phyloP scores from a whole-genome alignment of 2,113 vertebrate genomes.

The Rafetus swinhoei region DNA sequence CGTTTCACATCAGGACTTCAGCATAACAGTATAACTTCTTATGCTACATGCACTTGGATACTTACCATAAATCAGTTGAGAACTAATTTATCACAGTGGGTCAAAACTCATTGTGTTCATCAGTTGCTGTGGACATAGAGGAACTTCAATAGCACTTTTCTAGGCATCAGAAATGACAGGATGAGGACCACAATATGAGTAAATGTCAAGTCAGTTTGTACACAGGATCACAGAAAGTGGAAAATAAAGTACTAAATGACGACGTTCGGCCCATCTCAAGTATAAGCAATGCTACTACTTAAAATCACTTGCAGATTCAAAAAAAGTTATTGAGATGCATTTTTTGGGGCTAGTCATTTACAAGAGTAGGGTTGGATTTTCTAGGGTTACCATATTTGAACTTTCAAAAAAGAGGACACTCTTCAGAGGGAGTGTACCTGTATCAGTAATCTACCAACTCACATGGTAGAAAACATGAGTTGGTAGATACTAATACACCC shows the following conservation, averaged over 20 bases:
- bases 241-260: neutral
- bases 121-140: neutral
- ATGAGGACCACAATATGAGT: neutral
- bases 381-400: too few species aligned
- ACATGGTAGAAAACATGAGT: too few species aligned
- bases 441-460: too few species aligned
- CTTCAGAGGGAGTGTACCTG: too few species aligned
- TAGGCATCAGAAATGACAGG: neutral
- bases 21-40: neutral
- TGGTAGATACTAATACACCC: too few species aligned
- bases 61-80: neutral
- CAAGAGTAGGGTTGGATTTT: neutral
- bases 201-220: neutral
- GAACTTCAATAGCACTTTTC: neutral
- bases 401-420: too few species aligned
- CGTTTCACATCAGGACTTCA: neutral
- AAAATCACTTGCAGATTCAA: neutral
- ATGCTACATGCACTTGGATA: neutral
- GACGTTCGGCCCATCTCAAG: too few species aligned
- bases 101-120: neutral
- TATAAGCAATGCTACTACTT: too few species aligned
- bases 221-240: neutral
- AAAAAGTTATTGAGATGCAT: neutral
- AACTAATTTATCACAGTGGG: neutral
- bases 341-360: neutral